A percentile compares a stretch with the other conserved stretches of the same genome.
Conservation (phyloP, 2,888 invertebrate species). For the Scaeva pyrastri region DNA sequence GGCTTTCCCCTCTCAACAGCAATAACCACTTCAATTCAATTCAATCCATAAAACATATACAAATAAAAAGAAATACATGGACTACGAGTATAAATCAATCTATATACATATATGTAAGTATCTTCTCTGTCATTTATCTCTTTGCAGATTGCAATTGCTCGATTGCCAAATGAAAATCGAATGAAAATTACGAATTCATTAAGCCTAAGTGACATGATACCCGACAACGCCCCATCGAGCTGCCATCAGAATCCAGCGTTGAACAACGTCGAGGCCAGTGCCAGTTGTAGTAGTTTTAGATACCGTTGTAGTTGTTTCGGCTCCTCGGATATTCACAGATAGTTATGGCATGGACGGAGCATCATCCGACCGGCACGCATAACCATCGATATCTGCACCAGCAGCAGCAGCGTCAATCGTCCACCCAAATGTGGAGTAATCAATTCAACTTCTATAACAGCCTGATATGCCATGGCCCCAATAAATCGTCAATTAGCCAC, state of each 20-base stretch:
- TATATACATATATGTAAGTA: conserved; percentile 4
- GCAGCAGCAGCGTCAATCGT: conserved; percentile 58
- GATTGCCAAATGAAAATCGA: conserved; percentile 56
- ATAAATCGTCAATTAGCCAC: conserved; percentile 77
- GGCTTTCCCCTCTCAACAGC: too few relatives aligned
- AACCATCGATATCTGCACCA: conserved; percentile 70
- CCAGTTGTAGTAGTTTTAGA: background rate
- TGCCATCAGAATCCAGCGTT: conserved; percentile 9
- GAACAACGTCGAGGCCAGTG: conserved; percentile 24
- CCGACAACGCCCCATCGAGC: conserved; percentile 53
- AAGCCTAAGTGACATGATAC: conserved; percentile 70
- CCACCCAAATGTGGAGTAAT: conserved; percentile 78
- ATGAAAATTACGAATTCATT: conserved; percentile 67
- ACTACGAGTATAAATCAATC: conserved; percentile 46
- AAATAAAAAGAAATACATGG: background rate
- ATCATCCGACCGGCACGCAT: conserved; percentile 71
- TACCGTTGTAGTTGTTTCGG: conserved; percentile 13
- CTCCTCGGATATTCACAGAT: conserved; percentile 66
- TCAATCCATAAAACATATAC: conserved; percentile 1
- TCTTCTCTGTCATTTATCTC: background rate
- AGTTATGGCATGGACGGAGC: conserved; percentile 76
- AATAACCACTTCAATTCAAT: conserved; percentile 17
- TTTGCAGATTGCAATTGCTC: conserved; percentile 53
- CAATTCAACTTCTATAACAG: conserved; percentile 77
- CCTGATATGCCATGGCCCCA: conserved; percentile 80